phyloP scores from a whole-genome alignment of 2,888 invertebrate genomes.

The Esperia sulphurella region DNA sequence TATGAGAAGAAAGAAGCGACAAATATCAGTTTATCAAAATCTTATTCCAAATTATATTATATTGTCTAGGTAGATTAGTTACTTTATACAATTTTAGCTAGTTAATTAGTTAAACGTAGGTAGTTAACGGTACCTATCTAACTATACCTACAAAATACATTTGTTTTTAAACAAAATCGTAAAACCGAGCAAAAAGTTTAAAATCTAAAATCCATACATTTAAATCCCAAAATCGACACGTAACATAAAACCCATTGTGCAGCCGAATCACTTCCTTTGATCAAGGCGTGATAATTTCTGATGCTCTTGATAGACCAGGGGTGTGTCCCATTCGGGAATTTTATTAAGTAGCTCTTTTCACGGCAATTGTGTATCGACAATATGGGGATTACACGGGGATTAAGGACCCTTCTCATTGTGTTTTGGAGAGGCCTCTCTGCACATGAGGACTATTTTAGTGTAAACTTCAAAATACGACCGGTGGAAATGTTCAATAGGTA shows the following conservation, averaged over 20 bases:
- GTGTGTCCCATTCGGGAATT: slow-evolving; percentile 35
- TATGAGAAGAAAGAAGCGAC: too few relatives aligned
- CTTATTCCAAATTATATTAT: too few relatives aligned
- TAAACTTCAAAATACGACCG: slow-evolving; percentile 31
- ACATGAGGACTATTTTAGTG: slow-evolving; percentile 25
- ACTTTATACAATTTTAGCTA: too few relatives aligned
- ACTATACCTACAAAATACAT: too few relatives aligned
- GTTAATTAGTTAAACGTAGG: too few relatives aligned
- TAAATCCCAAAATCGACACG: slow-evolving; percentile 18
- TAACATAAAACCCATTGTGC: slow-evolving; percentile 63
- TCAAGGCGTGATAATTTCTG: slow-evolving; percentile 60
- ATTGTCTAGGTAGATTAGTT: too few relatives aligned
- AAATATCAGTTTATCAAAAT: too few relatives aligned
- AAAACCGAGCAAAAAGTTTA: not conserved
- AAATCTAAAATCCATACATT: not conserved
- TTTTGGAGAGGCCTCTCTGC: slow-evolving; percentile 24
- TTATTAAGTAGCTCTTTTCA: slow-evolving; percentile 64
- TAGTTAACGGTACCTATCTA: too few relatives aligned
- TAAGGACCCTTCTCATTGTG: slow-evolving; percentile 49
- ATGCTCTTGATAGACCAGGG: slow-evolving; percentile 29
- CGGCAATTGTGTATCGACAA: slow-evolving; percentile 69
- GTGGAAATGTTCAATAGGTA: slow-evolving; percentile 31
- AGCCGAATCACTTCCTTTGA: slow-evolving; percentile 55
- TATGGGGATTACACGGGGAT: slow-evolving; percentile 59
- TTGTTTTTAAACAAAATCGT: too few relatives aligned